Evolutionary conservation across 92 coral and sea anemone genomes (phyloP).

Genomic region (Paramuricea clavata): DNA sequence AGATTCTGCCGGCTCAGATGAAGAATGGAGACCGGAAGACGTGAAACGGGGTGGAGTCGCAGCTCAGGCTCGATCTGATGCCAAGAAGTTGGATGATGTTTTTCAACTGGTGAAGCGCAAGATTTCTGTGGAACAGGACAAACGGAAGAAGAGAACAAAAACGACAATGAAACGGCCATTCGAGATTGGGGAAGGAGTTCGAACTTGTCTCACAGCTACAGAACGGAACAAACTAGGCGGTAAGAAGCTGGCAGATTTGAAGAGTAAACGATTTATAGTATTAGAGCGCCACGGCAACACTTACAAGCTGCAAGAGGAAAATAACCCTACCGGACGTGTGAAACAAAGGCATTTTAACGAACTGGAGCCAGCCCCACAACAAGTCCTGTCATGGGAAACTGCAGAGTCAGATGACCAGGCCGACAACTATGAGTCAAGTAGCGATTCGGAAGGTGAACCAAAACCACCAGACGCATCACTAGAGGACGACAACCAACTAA

Average conservation of each 20-base stretch:
- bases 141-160: not conserved
- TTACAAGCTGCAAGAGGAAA: constrained; percentile 22
- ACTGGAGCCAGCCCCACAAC: constrained; percentile 30
- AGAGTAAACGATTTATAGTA: constrained; percentile 5
- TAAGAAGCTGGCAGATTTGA: constrained; percentile 30
- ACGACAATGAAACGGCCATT: constrained; percentile 3
- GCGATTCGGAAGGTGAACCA: not conserved
- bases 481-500: not conserved
- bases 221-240: not conserved
- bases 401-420: not conserved
- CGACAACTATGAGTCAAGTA: too few species aligned
- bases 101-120: constrained; percentile 20
- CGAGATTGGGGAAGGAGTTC: constrained; percentile 22
- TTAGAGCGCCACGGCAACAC: constrained; percentile 33
- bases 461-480: constrained; percentile 10
- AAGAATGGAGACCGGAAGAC: not conserved
- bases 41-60: not conserved
- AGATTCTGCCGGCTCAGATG: not conserved
- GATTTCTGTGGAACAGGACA: constrained; percentile 26
- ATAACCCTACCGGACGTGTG: not conserved
- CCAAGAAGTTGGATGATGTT: not conserved
- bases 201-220: constrained; percentile 23
- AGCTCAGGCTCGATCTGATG: not conserved
- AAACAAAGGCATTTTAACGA: constrained; percentile 15
- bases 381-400: constrained; percentile 21